Percentiles rank a stretch among this genome's conserved stretches.
These are phyloP conservation scores for Apodemia mormo DNA, from an alignment of 2,888 invertebrate species.

Conservation along the genomic window DNA sequence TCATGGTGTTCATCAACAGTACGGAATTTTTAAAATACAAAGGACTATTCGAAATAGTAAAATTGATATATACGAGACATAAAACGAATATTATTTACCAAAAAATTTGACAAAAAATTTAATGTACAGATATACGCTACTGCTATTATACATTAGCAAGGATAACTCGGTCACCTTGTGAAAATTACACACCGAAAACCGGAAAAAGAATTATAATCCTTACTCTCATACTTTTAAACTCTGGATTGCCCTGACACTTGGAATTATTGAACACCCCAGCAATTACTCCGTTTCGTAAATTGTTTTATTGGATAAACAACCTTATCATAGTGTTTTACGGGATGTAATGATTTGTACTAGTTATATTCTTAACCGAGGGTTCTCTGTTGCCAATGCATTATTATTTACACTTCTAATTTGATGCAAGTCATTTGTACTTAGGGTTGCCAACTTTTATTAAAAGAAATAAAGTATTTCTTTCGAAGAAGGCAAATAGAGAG, in stretches of 20 bases:
- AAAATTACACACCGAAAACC: not conserved
- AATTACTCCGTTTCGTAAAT: not conserved
- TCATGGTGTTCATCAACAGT: too few species aligned
- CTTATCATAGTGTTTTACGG: not conserved
- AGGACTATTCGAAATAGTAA: too few species aligned
- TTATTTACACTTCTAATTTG: constrained; percentile 6
- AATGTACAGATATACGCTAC: too few species aligned
- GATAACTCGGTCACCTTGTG: not conserved
- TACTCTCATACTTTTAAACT: not conserved
- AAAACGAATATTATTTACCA: too few species aligned
- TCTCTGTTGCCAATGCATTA: not conserved
- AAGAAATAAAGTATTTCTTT: too few species aligned
- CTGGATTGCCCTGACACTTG: not conserved
- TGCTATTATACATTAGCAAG: not conserved
- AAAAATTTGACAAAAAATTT: too few species aligned
- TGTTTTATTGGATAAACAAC: not conserved
- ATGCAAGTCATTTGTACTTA: not conserved
- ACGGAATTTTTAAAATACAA: too few species aligned
- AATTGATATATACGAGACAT: too few species aligned
- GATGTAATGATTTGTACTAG: not conserved
- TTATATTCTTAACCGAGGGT: not conserved
- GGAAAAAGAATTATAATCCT: not conserved
- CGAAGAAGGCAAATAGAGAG: too few species aligned
- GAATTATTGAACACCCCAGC: not conserved
- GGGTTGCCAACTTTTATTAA: too few species aligned